Base-by-base conservation (phyloP, 64 coral and sea anemone species). In the Stichodactyla mertensii region DNA sequence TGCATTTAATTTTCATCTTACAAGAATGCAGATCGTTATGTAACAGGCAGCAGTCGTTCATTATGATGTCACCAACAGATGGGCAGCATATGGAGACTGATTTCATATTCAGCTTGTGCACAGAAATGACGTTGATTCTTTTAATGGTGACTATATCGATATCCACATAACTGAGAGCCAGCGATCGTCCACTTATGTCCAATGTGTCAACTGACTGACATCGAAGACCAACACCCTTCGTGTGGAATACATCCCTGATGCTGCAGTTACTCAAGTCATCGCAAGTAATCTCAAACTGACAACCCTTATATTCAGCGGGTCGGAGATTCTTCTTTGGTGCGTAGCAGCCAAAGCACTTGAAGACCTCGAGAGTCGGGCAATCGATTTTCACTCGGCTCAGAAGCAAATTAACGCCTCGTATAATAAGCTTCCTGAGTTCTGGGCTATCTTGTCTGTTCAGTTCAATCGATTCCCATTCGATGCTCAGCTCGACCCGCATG, bases 341-440 rank as follows among this genome's bases (percentile, higher is more conserved):
- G 31, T 24, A 55, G 20, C 78, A 61, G 16, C 83, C 69, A 10
- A 74, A 52, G 23, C 89, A 90, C 74, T 90, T 90, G 69, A 90
- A 90, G 27, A 85, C 52, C 59, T 90, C 82, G 1, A 90, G 83
- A 14, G 69, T 85, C 8, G 89, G 89, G 18, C 89, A 90, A 51
- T 85, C 89, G 18, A 90, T 52, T 78, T 78, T 90, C 31, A 90
- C 64, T 84, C 59, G 70, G 7, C 4, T 77, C 24, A 90, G 81
- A 28, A 51, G 55, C 82, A 90, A 78, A 14, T 55, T 22, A 14
- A 77, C 81, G 20, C 78, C 89, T 61, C 83, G 67, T 19, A 90
- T 85, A 26, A 58, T 90, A 4, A 90, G 55, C 57, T 90, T 70
- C 61, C 9, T 77, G 11, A 90, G 77, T 16, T 57, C 61, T 52